phyloP scores from a whole-genome alignment of 2,113 vertebrate species.

The Pan troglodytes region NHGRI_mPanTro3-v2.1_pri NC_072411.2:88135501-88136000 shows the following conservation, averaged over 20 bases:
- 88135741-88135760: background rate
- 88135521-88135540: background rate
- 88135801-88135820: background rate
- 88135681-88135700: background rate
- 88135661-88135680: background rate
- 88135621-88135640: background rate
- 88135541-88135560: background rate
- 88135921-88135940: background rate
- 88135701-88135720: background rate
- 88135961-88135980: background rate
- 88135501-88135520: background rate
- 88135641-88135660: background rate
- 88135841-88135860: background rate
- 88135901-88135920: background rate
- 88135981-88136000: background rate
- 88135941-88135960: background rate
- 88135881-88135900: background rate
- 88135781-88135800: background rate
- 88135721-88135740: background rate
- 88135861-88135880: background rate
- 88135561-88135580: background rate
- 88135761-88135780: background rate
- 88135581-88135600: background rate
- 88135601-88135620: background rate
- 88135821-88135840: background rate